phyloP scores from a whole-genome alignment of 1,140 invertebrate genomes.

The Pseudomyrmex sp. region DNA sequence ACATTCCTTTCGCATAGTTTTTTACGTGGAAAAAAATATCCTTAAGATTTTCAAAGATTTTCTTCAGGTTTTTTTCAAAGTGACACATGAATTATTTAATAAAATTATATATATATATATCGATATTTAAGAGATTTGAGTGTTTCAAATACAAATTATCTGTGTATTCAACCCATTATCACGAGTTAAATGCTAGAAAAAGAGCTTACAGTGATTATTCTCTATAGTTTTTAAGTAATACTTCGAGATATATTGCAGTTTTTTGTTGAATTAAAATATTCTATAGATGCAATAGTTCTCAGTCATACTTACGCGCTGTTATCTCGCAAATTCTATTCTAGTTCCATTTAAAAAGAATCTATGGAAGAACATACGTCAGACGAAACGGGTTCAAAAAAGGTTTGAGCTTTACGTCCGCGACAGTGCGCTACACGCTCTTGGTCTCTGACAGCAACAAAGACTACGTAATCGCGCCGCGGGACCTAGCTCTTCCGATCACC shows the following conservation, averaged over 20 bases:
- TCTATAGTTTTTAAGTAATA: slow-evolving; percentile 31
- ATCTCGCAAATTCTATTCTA: slow-evolving; percentile 29
- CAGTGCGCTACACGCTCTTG: slow-evolving; percentile 72
- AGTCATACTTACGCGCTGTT: slow-evolving; percentile 1
- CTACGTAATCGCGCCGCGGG: slow-evolving; percentile 79
- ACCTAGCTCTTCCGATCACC: slow-evolving; percentile 79
- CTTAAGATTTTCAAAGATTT: too few species aligned
- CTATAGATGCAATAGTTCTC: too few species aligned
- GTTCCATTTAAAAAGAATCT: slow-evolving; percentile 50
- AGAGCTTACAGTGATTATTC: too few species aligned
- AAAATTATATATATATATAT: too few species aligned
- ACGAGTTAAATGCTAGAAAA: too few species aligned
- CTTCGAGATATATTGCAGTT: slow-evolving; percentile 17
- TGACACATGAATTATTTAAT: too few species aligned
- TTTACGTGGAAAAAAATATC: too few species aligned
- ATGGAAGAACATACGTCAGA: slow-evolving; percentile 66
- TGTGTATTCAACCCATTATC: too few species aligned
- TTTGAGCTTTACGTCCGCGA: slow-evolving; percentile 63
- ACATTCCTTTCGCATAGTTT: too few species aligned
- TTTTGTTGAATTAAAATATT: slow-evolving; percentile 48
- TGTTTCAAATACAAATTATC: too few species aligned
- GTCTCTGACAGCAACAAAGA: slow-evolving; percentile 81
- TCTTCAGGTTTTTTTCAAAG: too few species aligned
- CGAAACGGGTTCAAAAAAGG: slow-evolving; percentile 22
- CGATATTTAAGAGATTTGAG: too few species aligned